Conservation (phyloP, 2,888 invertebrate species). For the Prenolepis imparis region DNA sequence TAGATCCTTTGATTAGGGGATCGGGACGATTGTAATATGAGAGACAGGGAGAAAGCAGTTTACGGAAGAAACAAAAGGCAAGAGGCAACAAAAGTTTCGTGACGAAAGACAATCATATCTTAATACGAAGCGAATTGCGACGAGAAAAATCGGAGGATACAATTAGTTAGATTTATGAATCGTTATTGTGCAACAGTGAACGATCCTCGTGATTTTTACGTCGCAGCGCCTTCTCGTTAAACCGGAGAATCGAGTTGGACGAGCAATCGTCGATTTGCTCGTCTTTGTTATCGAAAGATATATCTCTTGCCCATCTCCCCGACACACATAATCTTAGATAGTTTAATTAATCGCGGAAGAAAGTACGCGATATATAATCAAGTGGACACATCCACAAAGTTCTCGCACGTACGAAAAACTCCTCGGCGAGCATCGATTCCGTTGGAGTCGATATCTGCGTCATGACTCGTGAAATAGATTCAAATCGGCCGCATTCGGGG, state of each 20-base stretch:
- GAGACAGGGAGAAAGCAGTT: conserved; percentile 4
- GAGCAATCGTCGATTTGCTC: conserved; percentile 6
- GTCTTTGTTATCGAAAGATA: conserved; percentile 33
- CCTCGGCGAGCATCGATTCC: conserved; percentile 26
- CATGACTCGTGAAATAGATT: conserved; percentile 37
- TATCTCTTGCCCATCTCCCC: conserved; percentile 8
- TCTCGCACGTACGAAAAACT: conserved; percentile 46
- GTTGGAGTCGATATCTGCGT: conserved; percentile 38
- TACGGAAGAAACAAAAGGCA: conserved; percentile 6
- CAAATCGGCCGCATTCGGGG: conserved; percentile 26
- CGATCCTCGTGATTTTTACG: conserved; percentile 23
- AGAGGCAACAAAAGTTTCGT: conserved; percentile 68
- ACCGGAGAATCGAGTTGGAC: background rate
- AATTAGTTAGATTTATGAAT: conserved; percentile 46
- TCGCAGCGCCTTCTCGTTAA: conserved; percentile 30
- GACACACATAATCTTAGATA: conserved; percentile 48
- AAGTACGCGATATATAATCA: conserved; percentile 36
- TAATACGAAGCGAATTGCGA: conserved; percentile 40
- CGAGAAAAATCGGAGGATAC: conserved; percentile 43
- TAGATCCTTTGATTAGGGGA: conserved; percentile 61
- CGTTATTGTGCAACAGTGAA: conserved; percentile 56
- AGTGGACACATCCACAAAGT: conserved; percentile 35
- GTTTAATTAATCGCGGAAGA: conserved; percentile 43
- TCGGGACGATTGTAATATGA: background rate
- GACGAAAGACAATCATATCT: conserved; percentile 81